These are phyloP conservation scores for Dyspetes luteomarginatus DNA, from an alignment of 2,888 invertebrate genomes.

Conservation along the genomic window DNA sequence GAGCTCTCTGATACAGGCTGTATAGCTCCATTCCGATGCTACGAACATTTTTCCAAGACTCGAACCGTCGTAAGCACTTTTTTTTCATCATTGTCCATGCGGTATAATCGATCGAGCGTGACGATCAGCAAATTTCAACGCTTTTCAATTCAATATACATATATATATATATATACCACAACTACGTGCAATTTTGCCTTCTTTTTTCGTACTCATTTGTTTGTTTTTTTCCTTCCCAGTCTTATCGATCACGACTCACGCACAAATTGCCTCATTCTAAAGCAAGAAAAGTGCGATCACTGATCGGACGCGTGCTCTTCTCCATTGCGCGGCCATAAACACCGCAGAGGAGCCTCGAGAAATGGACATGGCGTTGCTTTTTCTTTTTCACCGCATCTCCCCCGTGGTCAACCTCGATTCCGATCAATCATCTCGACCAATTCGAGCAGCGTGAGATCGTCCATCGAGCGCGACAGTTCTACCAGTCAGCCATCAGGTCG, in stretches of 20 bases:
- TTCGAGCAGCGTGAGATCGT: slow-evolving; percentile 31
- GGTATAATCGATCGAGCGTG: slow-evolving; percentile 58
- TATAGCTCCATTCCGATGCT: slow-evolving; percentile 8
- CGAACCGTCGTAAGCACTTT: slow-evolving; percentile 32
- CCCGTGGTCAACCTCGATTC: slow-evolving; percentile 59
- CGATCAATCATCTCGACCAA: slow-evolving; percentile 55
- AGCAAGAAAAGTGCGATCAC: background rate
- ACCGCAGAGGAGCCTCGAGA: background rate
- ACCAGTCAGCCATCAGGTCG: slow-evolving; percentile 43
- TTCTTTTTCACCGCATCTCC: slow-evolving; percentile 58
- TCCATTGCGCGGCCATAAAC: background rate
- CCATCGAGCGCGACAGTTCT: slow-evolving; percentile 38
- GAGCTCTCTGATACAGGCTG: background rate
- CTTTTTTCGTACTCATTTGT: slow-evolving; percentile 6
- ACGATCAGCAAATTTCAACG: slow-evolving; percentile 42
- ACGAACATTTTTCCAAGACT: slow-evolving; percentile 42
- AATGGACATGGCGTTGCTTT: slow-evolving; percentile 33
- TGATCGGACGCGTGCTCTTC: slow-evolving; percentile 50
- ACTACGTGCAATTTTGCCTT: background rate
- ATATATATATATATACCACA: background rate
- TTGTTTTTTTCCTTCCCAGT: slow-evolving; percentile 36
- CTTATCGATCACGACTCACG: slow-evolving; percentile 39
- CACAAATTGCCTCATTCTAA: slow-evolving; percentile 47
- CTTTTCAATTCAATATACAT: slow-evolving; percentile 14
- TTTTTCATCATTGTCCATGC: slow-evolving; percentile 41